These are phyloP conservation scores for Minunthozetes semirufus DNA, from an alignment of 2,888 invertebrate species.

Conservation along the genomic window DNA sequence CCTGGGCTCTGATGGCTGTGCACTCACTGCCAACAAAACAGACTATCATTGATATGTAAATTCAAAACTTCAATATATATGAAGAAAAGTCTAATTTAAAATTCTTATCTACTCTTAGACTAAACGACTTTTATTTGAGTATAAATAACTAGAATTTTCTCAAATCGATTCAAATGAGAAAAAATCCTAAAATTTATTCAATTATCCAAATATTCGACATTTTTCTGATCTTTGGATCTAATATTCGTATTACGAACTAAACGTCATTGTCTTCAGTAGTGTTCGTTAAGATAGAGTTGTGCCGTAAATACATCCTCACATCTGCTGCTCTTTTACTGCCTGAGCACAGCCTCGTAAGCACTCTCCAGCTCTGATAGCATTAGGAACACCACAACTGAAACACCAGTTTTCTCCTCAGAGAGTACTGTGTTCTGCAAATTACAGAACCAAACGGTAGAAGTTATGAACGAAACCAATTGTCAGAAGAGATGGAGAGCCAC, in stretches of 20 bases:
- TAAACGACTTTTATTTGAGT: not conserved
- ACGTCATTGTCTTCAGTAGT: not conserved
- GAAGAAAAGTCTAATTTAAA: not conserved
- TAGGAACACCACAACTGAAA: constrained; percentile 13
- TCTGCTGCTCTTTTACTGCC: not conserved
- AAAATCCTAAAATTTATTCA: not conserved
- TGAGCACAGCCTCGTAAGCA: not conserved
- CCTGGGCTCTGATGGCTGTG: no score
- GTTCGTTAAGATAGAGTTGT: not conserved
- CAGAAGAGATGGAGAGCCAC: not conserved
- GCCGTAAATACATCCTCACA: not conserved
- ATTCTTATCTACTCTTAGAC: not conserved
- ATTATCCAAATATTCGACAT: not conserved
- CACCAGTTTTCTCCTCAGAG: constrained; percentile 23
- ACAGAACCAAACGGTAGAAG: not conserved
- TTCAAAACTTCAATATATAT: not conserved
- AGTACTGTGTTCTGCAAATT: constrained; percentile 27
- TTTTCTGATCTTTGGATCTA: not conserved
- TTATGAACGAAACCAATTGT: constrained; percentile 15
- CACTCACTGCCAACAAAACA: not conserved
- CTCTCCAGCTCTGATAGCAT: not conserved
- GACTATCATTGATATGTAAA: constrained; percentile 24
- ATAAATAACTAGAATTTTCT: not conserved
- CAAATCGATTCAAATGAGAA: not conserved
- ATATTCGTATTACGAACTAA: not conserved